phyloP scores from a whole-genome alignment of 92 coral and sea anemone genomes.

The Scolanthus callimorphus region DNA sequence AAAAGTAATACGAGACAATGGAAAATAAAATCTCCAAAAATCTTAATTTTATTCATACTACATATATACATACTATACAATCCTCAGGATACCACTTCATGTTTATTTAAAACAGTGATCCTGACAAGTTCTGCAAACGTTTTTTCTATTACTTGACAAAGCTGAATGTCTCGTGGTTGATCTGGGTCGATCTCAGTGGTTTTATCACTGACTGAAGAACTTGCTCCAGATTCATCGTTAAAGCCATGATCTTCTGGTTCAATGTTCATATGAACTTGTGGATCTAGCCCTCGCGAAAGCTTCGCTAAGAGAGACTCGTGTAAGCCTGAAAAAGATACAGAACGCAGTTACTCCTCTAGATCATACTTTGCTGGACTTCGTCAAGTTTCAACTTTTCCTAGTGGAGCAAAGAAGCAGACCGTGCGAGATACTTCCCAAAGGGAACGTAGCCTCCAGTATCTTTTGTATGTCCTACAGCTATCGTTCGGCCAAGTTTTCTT shows the following conservation, averaged over 20 bases:
- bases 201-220: background rate
- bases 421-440: no score
- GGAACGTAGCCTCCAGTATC: no score
- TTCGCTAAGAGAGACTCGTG: slow-evolving; percentile 54
- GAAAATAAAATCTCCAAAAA: no score
- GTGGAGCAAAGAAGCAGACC: background rate
- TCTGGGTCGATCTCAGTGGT: slow-evolving; percentile 6
- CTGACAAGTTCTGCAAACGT: slow-evolving; percentile 73
- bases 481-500: no score
- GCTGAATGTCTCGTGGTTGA: slow-evolving; percentile 50
- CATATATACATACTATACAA: no score
- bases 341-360: background rate
- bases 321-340: slow-evolving; percentile 20
- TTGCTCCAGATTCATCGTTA: slow-evolving; percentile 44
- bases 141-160: slow-evolving; percentile 75
- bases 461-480: no score
- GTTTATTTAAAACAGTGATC: slow-evolving; percentile 53
- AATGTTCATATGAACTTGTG: slow-evolving; percentile 21
- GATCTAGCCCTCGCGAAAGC: slow-evolving; percentile 28
- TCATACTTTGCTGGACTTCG: background rate
- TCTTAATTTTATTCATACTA: no score
- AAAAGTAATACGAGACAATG: no score
- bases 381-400: background rate
- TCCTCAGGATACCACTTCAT: slow-evolving; percentile 19
- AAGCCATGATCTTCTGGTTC: slow-evolving; percentile 70